Base-by-base conservation (phyloP, 2,888 invertebrate species). In the Orthonychiurus folsomi region DNA sequence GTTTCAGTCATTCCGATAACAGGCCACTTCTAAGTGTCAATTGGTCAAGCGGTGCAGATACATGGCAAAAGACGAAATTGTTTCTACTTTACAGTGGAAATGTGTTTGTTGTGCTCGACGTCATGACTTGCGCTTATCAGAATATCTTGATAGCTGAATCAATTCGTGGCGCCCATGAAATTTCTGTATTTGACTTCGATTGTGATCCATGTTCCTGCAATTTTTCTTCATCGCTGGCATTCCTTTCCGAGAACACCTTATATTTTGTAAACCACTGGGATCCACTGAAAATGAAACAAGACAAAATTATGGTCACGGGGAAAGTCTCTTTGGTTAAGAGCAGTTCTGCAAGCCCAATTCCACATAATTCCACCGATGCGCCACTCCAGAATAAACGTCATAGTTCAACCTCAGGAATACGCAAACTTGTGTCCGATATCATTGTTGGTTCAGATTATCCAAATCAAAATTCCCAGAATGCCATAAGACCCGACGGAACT, bases 351-450 rank as follows among this genome's bases (percentile, higher is more conserved):
- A 23, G 52, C n/a, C 52, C 52, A 52, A 12, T 20, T 52, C 9
- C 52, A 9, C 37, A 37, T n/a, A 20, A 9, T n/a, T 52, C 52
- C n/a, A n/a, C 5, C n/a, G 9, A 52, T 20, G 52, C 5, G 5
- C 9, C 52, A 52, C 5, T 37, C 37, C 37, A 55, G n/a, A 20
- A 62, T 18, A 65, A 66, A 50, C 26, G 60, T 21, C 64, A 61
- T 26, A 63, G 59, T 21, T 57, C 65, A 1, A 66, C 69, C 1
- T 65, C 70, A 12, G 64, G 66, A 20, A 70, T 72, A 57, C 61
- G 72, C 23, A 66, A 70, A 54, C 62, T 72, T 20, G 69, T 72
- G 5, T 69, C 70, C 1, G 72, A 72, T 50, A 72, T 72, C n/a
- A 70, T 72, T 52, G 72, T 70, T 1, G 72, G 70, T 2, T 60